Base-by-base conservation (phyloP, 1,140 invertebrate genomes). In the Bursaphelenchus mucronatus region DNA sequence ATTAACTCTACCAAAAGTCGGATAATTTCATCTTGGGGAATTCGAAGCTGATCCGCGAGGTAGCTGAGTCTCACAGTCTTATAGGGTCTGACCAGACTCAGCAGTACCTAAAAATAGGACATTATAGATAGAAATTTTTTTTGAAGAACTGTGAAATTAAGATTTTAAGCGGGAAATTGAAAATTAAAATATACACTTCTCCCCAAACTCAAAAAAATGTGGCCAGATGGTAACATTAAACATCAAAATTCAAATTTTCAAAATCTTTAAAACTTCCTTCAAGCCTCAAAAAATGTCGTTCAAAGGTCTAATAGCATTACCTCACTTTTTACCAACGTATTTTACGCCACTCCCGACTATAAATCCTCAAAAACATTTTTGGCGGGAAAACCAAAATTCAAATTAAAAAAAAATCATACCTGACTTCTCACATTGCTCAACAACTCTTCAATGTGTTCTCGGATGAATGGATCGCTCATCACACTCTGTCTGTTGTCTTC, bases 391-490 rank as follows among this genome's bases (percentile, higher is more conserved):
- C 5, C 30, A 30, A 30, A 30, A 30, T 30, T 30, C 30, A 30
- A 30, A 30, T 30, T 30, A 1, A 1, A 1, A 30, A n/a, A 5
- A 30, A 3, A 1, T 5, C 21, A 21, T 45, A 78, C 76, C 83
- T 89, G 94, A n/a, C 94, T 98, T 66, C 95, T 86, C 75, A 99
- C 71, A 83, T 98, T 98, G 50, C 91, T 85, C 52, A 99, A 83
- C 43, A 99, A 85, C 86, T 97, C 95, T 87, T 97, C 95, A 82
- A 98, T 97, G 79, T 98, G 94, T 83, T 98, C 96, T 76, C 93
- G 86, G 77, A 99, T 99, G 82, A 99, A 99, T 7, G 92, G 93
- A 86, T 99, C 96, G 80, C 94, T 92, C 94, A 98, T 98, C 59
- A 99, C 97, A 81, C 90, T 92, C 79, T 91, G 90, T 70, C 91